A percentile compares a stretch with the other conserved stretches of the same genome.
Conservation (phyloP, 2,797 vertebrate species). For the Hyperoplus immaculatus region DNA sequence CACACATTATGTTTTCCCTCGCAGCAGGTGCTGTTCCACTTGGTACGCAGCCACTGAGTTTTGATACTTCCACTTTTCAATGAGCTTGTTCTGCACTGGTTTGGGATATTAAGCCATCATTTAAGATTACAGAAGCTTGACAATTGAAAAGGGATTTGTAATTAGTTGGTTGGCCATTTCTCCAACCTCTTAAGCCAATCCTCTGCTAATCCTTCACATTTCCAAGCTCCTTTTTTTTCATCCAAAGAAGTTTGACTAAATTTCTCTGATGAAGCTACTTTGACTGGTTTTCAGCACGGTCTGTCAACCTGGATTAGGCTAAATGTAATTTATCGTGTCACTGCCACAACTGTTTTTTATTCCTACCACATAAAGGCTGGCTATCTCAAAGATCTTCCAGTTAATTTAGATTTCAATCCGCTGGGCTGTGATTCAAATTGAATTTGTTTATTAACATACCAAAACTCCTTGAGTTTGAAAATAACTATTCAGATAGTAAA, state of each 20-base stretch:
- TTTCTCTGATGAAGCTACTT: conserved; percentile 43
- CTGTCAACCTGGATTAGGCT: conserved; percentile 31
- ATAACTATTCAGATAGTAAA: conserved; percentile 26
- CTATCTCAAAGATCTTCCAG: conserved; percentile 6
- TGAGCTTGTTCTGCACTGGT: conserved; percentile 69
- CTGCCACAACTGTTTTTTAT: conserved; percentile 9
- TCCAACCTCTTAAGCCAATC: conserved; percentile 76
- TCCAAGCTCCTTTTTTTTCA: conserved; percentile 47
- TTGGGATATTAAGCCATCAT: conserved; percentile 77
- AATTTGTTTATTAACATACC: conserved; percentile 43
- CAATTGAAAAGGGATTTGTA: conserved; percentile 84
- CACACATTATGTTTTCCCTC: conserved; percentile 39
- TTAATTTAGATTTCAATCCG: conserved; percentile 31
- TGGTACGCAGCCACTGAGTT: conserved; percentile 33
- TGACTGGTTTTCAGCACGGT: conserved; percentile 9
- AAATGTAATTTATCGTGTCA: conserved; percentile 32
- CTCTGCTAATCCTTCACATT: conserved; percentile 76
- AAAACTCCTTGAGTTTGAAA: conserved; percentile 34
- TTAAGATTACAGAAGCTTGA: conserved; percentile 80
- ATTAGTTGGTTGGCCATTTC: conserved; percentile 81
- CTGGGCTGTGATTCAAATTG: conserved; percentile 32
- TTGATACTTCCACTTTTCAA: conserved; percentile 59
- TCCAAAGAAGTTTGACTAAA: conserved; percentile 53
- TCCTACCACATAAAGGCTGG: not conserved
- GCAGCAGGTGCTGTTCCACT: conserved; percentile 45